Evolutionary conservation across 2,113 vertebrate species (phyloP).

Genomic region (Monopterus albus): DNA sequence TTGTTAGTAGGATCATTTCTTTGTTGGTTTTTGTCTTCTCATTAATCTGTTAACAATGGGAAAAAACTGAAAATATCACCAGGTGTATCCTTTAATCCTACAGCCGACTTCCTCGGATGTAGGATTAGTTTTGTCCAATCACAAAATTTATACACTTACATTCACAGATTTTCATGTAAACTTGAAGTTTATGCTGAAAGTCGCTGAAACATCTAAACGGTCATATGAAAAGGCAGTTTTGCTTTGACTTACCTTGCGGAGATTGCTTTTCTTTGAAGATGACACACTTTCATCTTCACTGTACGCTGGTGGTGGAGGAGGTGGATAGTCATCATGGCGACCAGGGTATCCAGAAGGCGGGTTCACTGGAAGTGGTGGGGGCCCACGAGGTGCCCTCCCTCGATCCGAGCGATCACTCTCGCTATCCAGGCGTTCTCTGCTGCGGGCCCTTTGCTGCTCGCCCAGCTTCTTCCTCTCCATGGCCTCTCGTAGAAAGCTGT

Average conservation of each 20-base stretch:
- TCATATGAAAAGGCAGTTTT: background rate
- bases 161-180: no score
- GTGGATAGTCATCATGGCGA: conserved; percentile 63
- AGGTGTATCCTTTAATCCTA: no score
- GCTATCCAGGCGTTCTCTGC: conserved; percentile 82
- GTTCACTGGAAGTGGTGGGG: conserved; percentile 75
- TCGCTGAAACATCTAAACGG: no score
- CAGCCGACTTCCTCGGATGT: no score
- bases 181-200: no score
- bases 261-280: conserved; percentile 84
- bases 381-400: conserved; percentile 61
- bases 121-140: no score
- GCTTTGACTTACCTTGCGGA: conserved; percentile 82
- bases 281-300: conserved; percentile 85
- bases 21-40: no score
- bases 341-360: conserved; percentile 72
- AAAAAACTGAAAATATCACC: no score
- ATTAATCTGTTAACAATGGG: no score
- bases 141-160: no score
- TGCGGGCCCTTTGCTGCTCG: conserved; percentile 80
- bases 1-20: no score
- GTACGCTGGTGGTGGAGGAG: conserved; percentile 83
- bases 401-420: conserved; percentile 77
- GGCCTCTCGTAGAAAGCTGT: conserved; percentile 85
- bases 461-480: conserved; percentile 85